Percentiles rank a stretch among this genome's conserved stretches.
phyloP scores from a whole-genome alignment of 2,113 vertebrate genomes.

The Hirundichthys speculiger region DNA sequence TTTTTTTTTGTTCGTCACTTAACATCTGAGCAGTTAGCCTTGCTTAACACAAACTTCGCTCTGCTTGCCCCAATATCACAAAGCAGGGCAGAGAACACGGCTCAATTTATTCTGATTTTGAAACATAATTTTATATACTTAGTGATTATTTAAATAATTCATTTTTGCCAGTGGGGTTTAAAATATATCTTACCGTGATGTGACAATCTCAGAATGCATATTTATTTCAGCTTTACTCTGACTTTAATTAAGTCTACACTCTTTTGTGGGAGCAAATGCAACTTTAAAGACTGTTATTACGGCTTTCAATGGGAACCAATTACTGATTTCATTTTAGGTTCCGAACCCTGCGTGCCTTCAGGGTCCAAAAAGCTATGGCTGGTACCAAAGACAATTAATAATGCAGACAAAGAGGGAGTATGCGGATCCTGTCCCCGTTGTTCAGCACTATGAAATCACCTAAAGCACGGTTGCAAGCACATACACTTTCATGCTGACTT shows the following conservation, averaged over 20 bases:
- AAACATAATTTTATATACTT: neutral
- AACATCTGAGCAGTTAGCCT: too few species aligned
- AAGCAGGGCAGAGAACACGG: neutral
- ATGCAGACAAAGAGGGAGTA: conserved; percentile 60
- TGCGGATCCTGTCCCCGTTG: conserved; percentile 54
- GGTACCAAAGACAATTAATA: conserved; percentile 74
- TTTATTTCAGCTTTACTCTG: neutral
- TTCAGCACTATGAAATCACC: conserved; percentile 58
- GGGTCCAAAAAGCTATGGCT: conserved; percentile 61
- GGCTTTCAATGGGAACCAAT: conserved; percentile 64
- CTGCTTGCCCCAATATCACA: neutral
- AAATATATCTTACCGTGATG: neutral
- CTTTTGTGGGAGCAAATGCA: conserved; percentile 49
- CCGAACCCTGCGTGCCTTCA: conserved; percentile 51
- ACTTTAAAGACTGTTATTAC: conserved; percentile 62
- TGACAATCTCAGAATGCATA: neutral
- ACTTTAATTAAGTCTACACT: conserved; percentile 42
- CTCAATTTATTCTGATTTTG: neutral
- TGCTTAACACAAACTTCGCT: neutral
- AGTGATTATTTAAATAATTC: neutral
- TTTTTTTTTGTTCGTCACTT: too few species aligned
- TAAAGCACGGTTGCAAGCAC: conserved; percentile 35
- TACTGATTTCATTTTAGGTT: conserved; percentile 70
- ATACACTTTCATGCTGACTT: conserved; percentile 18
- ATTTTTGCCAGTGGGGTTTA: neutral